Percentiles rank a stretch among this genome's conserved stretches.
These are phyloP conservation scores for Hydrolagus colliei DNA, from an alignment of 2,797 vertebrate genomes.

Conservation along the genomic window DNA sequence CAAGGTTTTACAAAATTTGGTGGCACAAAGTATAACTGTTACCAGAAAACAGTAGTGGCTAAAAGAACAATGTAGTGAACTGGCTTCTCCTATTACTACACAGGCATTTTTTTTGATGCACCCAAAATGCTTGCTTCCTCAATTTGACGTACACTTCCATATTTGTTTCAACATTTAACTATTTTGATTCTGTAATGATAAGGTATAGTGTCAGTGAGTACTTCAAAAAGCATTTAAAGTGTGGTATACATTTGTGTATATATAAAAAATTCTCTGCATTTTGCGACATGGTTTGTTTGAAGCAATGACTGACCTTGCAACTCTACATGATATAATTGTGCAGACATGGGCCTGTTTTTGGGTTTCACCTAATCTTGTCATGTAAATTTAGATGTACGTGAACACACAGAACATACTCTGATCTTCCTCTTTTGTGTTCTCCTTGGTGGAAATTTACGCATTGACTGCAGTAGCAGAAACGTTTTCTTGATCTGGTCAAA, in stretches of 20 bases:
- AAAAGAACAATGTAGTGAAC: background rate
- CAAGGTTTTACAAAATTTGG: background rate
- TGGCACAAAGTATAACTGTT: background rate
- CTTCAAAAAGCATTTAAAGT: background rate
- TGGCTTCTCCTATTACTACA: background rate
- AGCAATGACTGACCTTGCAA: background rate
- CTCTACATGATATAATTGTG: background rate
- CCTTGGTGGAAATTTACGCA: background rate
- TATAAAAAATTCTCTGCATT: background rate
- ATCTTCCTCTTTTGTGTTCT: background rate
- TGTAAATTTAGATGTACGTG: background rate
- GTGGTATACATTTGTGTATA: background rate
- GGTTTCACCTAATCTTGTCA: background rate
- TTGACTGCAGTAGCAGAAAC: too few relatives aligned
- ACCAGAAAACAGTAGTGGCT: background rate
- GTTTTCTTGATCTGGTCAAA: too few relatives aligned
- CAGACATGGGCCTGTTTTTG: background rate
- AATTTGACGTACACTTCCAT: background rate
- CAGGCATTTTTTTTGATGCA: background rate
- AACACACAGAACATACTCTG: background rate
- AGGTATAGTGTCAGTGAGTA: background rate
- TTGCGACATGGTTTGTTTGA: background rate
- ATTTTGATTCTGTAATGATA: background rate
- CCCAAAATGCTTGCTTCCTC: background rate
- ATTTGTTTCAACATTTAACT: background rate